Base-by-base conservation (phyloP, 1,140 invertebrate species). In the Lepidurus couesii region DNA sequence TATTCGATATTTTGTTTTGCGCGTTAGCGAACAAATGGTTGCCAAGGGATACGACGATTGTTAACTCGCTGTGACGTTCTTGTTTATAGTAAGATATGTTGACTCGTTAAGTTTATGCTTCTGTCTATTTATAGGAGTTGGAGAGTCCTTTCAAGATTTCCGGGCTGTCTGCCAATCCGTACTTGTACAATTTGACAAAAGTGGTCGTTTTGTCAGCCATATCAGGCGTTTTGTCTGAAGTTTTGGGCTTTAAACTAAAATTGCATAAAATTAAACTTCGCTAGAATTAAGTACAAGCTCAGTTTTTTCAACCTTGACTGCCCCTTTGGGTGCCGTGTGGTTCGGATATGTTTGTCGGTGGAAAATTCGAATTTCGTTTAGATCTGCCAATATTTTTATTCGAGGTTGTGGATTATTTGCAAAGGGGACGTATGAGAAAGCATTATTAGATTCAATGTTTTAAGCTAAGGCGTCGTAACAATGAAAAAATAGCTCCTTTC, bases 91-190 rank as follows among this genome's bases (percentile, higher is more conserved):
- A 34, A 34, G 34, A 3, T 34, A 34, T 34, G 34, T 34, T 34
- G 34, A 34, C 34, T 34, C 34, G 34, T 34, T 34, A 34, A 34
- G 34, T 34, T 34, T 34, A 34, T 34, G 34, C 3, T 34, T 34
- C 34, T 4, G 3, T 34, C 34, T 34, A 34, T 34, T 34, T 34
- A 1, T 86, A 96, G 93, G 96, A 98, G 87, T 84, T 98, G 83
- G 96, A 98, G 85, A 94, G 93, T 85, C 96, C 96, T 3, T 98
- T 97, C 86, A 98, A 97, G 88, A 97, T 98, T 84, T 96, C 95
- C 43, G 95, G 95, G 73, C 88, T 98, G 79, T 95, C 95, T 77
- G 95, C 95, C 75, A 98, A 98, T 88, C 95, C 96, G 44, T 95
- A 97, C 84, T 86, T 98, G 21, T 98, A 98, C 85, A 98, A 96